Percentiles rank a stretch among this genome's conserved stretches.
phyloP scores from a whole-genome alignment of 64 coral and sea anemone species.

The Stichodactyla mertensii region DNA sequence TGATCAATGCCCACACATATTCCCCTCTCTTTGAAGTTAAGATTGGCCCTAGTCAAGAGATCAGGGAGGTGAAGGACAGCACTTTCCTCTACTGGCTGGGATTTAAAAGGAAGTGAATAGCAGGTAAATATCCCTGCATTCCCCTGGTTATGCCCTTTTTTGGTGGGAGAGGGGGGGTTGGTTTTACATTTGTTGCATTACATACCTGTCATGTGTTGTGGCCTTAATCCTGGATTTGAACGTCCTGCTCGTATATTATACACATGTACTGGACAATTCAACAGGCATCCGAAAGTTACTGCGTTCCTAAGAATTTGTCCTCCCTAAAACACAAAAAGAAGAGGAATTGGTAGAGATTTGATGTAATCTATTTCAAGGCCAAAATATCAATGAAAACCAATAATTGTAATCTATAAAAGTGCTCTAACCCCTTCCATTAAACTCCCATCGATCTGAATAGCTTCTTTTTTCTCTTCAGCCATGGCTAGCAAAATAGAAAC shows the following conservation, averaged over 20 bases:
- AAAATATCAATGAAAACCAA: not conserved
- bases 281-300: constrained; percentile 51
- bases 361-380: not conserved
- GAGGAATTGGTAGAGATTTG: not conserved
- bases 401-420: not conserved
- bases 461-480: constrained; percentile 21
- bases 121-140: no score
- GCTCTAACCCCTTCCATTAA: constrained; percentile 60
- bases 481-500: not conserved
- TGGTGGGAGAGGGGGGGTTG: no score
- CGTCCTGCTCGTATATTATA: constrained; percentile 55
- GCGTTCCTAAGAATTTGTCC: constrained; percentile 65
- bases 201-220: constrained; percentile 64
- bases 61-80: no score
- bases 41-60: no score
- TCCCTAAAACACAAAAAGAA: constrained; percentile 10
- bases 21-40: no score
- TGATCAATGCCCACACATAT: no score
- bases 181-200: not conserved
- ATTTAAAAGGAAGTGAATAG: no score
- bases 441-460: constrained; percentile 43
- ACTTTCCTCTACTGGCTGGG: no score
- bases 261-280: constrained; percentile 39
- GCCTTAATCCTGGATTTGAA: constrained; percentile 41
- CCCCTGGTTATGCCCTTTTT: no score